Conservation (phyloP, 1,140 invertebrate species). For the Chironomus striatipennis region DNA sequence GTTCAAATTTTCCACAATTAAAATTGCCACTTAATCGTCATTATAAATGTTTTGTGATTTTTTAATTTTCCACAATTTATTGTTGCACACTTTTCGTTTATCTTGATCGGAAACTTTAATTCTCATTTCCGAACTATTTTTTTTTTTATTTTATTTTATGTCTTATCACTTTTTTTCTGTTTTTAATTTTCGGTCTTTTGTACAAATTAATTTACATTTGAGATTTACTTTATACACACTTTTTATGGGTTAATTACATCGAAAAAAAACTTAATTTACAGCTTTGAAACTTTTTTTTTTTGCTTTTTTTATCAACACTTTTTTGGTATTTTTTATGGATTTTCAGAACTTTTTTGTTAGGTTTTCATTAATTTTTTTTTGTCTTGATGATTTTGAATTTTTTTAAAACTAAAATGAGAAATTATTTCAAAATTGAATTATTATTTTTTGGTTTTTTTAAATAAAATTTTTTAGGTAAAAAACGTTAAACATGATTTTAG, state of each 20-base stretch:
- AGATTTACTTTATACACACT: conserved; percentile 16
- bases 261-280: conserved; percentile 11
- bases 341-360: neutral
- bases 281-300: conserved; percentile 2
- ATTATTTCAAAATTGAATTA: neutral
- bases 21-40: conserved; percentile 18
- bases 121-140: neutral
- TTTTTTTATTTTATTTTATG: neutral
- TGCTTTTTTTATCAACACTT: neutral
- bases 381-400: neutral
- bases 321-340: neutral
- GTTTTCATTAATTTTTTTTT: neutral
- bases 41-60: conserved; percentile 17
- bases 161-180: neutral
- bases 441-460: neutral
- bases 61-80: conserved; percentile 15
- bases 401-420: neutral
- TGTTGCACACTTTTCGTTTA: conserved; percentile 9
- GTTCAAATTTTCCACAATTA: neutral
- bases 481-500: too few species aligned
- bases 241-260: neutral
- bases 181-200: neutral
- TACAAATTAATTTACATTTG: neutral
- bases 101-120: neutral
- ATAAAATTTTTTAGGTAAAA: neutral